Evolutionary conservation across 2,797 vertebrate species (phyloP).

Genomic region (Gadopsis marmoratus): DNA sequence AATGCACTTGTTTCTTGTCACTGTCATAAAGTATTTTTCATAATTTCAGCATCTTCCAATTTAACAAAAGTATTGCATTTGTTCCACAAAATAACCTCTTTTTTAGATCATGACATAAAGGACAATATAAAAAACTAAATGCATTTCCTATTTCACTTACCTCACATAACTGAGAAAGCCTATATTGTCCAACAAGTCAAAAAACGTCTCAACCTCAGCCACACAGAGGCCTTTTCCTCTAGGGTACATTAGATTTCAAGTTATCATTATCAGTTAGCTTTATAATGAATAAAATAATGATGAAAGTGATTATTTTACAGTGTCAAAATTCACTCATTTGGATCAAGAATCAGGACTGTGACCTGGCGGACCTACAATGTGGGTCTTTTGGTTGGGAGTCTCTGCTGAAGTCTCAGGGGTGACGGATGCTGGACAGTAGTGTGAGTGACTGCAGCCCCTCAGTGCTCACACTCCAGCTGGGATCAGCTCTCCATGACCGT

Average conservation of each 20-base stretch:
- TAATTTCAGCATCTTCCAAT: neutral
- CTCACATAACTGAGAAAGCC: neutral
- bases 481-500: conserved; percentile 28
- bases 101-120: neutral
- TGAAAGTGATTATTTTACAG: neutral
- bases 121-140: neutral
- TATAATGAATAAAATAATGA: neutral
- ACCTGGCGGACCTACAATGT: neutral
- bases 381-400: neutral
- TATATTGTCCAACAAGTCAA: too few species aligned
- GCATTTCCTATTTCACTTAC: neutral
- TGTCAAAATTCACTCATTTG: neutral
- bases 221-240: neutral
- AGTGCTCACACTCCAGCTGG: conserved; percentile 34
- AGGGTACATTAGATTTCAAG: neutral
- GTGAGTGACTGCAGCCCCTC: conserved; percentile 28
- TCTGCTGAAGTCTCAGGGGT: conserved; percentile 19
- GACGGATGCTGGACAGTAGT: conserved; percentile 5
- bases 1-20: neutral
- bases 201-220: neutral
- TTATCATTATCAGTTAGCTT: neutral
- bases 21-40: neutral
- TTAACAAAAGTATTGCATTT: neutral
- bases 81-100: neutral
- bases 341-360: neutral